Evolutionary conservation across 2,113 vertebrate genomes (phyloP).

Genomic region (Heterochromis multidens): DNA sequence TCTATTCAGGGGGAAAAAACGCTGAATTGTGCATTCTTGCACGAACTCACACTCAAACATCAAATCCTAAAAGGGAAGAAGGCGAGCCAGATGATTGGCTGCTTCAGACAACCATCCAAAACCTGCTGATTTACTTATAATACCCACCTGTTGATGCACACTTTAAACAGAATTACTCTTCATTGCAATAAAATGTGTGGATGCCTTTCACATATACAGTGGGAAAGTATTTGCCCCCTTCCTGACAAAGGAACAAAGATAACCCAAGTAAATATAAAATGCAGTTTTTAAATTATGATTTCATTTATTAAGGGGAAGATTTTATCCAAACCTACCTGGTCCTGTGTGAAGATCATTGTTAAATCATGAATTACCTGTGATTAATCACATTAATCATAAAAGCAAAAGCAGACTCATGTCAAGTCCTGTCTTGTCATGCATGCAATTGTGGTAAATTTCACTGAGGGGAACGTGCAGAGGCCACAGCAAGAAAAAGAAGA

Average conservation of each 20-base stretch:
- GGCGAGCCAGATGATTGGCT: not conserved
- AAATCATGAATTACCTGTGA: too few species aligned
- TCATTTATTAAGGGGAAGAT: not conserved
- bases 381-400: not conserved
- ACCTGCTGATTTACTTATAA: not conserved
- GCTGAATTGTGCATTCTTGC: conserved; percentile 55
- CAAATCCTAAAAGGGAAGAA: conserved; percentile 38
- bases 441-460: not conserved
- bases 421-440: not conserved
- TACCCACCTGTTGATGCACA: conserved; percentile 42
- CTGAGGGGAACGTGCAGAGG: not conserved
- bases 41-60: conserved; percentile 19
- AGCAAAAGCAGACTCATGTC: not conserved
- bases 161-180: not conserved
- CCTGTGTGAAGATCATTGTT: too few species aligned
- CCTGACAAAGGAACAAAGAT: not conserved
- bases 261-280: not conserved
- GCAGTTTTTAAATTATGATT: not conserved
- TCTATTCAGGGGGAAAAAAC: conserved; percentile 29
- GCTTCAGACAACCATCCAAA: not conserved
- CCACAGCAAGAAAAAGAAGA: not conserved
- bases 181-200: not conserved
- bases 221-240: not conserved
- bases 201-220: not conserved
- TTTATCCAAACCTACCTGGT: not conserved